A percentile compares a stretch with the other conserved stretches of the same genome.
Conservation (phyloP, 2,113 vertebrate species). For the Nestor notabilis region DNA sequence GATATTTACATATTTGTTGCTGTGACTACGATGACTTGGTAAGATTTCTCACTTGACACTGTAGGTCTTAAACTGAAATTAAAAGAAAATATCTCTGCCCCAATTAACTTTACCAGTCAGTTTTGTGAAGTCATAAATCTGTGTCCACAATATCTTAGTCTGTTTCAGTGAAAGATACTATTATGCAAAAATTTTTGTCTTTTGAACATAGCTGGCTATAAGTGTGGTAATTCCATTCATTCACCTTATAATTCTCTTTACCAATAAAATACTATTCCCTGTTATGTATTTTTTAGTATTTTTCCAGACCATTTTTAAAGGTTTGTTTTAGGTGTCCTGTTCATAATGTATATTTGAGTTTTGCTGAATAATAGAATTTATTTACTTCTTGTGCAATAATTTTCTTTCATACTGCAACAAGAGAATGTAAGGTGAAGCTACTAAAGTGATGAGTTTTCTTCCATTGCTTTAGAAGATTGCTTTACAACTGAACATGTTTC, state of each 20-base stretch:
- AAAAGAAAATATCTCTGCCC: background rate
- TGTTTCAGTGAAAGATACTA: background rate
- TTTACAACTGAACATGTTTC: background rate
- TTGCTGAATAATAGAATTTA: background rate
- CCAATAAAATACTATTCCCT: background rate
- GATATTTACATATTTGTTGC: background rate
- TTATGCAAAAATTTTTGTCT: background rate
- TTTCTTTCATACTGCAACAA: background rate
- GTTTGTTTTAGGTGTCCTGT: background rate
- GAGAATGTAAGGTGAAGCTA: background rate
- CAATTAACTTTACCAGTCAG: background rate
- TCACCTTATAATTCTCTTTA: background rate
- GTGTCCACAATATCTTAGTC: background rate
- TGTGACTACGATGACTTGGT: background rate
- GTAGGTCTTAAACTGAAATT: background rate
- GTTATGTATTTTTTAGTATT: background rate
- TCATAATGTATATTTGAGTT: background rate
- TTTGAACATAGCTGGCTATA: background rate
- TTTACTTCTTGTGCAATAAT: background rate
- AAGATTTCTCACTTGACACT: background rate
- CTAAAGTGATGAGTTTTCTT: background rate
- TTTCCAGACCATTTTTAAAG: background rate
- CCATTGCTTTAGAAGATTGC: background rate
- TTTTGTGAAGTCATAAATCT: background rate
- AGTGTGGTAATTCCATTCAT: background rate